Evolutionary conservation across 2,888 invertebrate species (phyloP).

Genomic region (Mamestra brassicae): DNA sequence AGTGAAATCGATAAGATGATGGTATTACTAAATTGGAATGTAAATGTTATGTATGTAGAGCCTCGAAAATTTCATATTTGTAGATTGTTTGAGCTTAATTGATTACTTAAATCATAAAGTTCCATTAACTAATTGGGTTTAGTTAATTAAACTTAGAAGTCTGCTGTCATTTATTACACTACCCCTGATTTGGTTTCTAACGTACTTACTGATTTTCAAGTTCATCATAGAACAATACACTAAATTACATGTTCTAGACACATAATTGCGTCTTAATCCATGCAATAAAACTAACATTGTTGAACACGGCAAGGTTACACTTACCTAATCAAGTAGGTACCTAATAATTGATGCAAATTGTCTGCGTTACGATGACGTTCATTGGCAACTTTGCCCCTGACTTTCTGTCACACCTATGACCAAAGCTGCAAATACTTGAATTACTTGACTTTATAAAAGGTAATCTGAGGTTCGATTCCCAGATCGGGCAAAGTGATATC

Average conservation of each 20-base stretch:
- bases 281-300: neutral
- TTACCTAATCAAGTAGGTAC: constrained; percentile 4
- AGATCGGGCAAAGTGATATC: no score
- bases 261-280: no score
- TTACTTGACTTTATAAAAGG: no score
- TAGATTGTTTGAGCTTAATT: constrained; percentile 12
- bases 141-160: constrained; percentile 11
- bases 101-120: neutral
- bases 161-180: neutral
- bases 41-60: neutral
- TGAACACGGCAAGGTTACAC: neutral
- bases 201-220: neutral
- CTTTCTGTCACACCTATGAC: no score
- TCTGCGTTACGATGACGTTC: neutral
- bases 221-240: neutral
- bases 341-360: constrained; percentile 15
- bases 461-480: no score
- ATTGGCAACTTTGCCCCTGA: neutral
- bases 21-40: constrained; percentile 22
- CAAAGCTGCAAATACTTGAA: no score
- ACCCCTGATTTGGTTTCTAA: neutral
- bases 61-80: constrained; percentile 1
- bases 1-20: constrained; percentile 1
- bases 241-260: neutral
- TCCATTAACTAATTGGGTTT: neutral